These are phyloP conservation scores for Polypedilum vanderplanki DNA, from an alignment of 1,140 invertebrate genomes.

Conservation along the genomic window DNA sequence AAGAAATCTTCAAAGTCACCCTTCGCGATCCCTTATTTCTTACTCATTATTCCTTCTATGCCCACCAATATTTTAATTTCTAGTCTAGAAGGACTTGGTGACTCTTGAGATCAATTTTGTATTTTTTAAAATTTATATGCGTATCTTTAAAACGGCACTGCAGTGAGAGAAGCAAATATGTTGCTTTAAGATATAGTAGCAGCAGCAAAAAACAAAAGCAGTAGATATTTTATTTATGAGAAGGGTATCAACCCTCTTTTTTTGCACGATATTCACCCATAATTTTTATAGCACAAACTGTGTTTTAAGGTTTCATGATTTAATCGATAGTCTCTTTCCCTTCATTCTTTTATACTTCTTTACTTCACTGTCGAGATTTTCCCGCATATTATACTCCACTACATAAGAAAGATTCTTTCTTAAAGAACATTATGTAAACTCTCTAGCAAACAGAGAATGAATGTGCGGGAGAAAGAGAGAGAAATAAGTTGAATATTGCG, in stretches of 20 bases:
- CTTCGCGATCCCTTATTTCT: background rate
- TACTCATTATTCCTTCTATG: background rate
- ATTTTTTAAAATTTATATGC: background rate
- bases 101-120: slow-evolving; percentile 18
- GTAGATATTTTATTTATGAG: slow-evolving; percentile 19
- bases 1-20: background rate
- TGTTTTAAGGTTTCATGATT: slow-evolving; percentile 19
- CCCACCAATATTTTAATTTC: slow-evolving; percentile 19
- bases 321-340: slow-evolving; percentile 4
- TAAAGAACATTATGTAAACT: too few relatives aligned
- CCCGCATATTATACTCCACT: background rate
- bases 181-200: background rate
- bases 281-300: slow-evolving; percentile 19
- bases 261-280: slow-evolving; percentile 17
- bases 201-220: background rate
- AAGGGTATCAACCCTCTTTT: slow-evolving; percentile 16
- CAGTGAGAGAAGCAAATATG: background rate
- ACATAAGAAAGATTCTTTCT: too few relatives aligned
- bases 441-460: too few relatives aligned
- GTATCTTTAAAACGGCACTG: background rate
- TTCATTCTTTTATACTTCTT: background rate
- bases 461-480: too few relatives aligned
- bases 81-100: slow-evolving; percentile 16
- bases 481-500: background rate
- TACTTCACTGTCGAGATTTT: slow-evolving; percentile 12